Evolutionary conservation across 1,140 invertebrate genomes (phyloP).

Genomic region (Theocolax elegans): DNA sequence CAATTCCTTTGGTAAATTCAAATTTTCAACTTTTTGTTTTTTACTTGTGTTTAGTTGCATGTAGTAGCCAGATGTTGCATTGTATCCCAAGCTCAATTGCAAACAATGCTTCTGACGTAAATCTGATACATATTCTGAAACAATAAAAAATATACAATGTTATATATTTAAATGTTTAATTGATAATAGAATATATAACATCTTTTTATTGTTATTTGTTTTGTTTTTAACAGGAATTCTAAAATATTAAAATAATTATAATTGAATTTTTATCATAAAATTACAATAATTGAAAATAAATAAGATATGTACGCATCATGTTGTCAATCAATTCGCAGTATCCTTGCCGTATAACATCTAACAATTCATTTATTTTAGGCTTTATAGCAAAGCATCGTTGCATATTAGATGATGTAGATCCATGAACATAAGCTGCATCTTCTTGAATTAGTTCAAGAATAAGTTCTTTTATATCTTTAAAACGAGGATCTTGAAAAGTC

Average conservation of each 20-base stretch:
- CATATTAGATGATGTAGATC: slow-evolving; percentile 73
- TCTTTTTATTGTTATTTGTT: no score
- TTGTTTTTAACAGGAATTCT: no score
- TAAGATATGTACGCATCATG: slow-evolving; percentile 68
- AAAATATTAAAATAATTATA: no score
- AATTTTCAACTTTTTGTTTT: slow-evolving; percentile 64
- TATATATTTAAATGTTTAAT: no score
- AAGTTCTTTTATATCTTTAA: slow-evolving; percentile 71
- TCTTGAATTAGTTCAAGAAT: slow-evolving; percentile 79
- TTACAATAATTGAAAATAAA: no score
- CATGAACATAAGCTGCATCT: slow-evolving; percentile 78
- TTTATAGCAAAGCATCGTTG: slow-evolving; percentile 90
- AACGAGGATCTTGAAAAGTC: slow-evolving; percentile 65
- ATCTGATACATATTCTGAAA: slow-evolving; percentile 71
- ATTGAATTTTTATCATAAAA: no score
- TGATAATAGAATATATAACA: no score
- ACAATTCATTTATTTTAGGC: slow-evolving; percentile 75
- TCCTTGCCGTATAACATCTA: slow-evolving; percentile 82
- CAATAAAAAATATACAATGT: no score
- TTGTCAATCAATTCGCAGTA: slow-evolving; percentile 84
- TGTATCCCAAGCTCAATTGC: slow-evolving; percentile 75
- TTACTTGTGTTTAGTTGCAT: slow-evolving; percentile 72
- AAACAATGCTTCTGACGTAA: slow-evolving; percentile 75
- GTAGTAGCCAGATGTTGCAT: slow-evolving; percentile 79
- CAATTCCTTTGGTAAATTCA: slow-evolving; percentile 74